Evolutionary conservation across 2,888 invertebrate species (phyloP), one percentile per base, ranked within the genome.

Genomic region (Napeogenes inachia): DNA sequence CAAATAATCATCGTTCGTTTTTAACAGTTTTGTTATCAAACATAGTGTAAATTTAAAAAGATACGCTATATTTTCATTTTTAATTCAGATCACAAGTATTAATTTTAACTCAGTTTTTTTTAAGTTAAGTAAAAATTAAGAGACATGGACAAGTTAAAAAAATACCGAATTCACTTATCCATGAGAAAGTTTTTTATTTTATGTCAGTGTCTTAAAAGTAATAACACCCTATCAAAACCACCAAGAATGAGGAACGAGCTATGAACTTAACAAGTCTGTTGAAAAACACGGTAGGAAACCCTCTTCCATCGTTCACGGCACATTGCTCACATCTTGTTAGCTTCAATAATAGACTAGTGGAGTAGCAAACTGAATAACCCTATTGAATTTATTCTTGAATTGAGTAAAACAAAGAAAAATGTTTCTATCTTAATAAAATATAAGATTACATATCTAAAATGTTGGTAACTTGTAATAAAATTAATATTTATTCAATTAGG

Each of bases 291-390:
- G n/a, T 47, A 6, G 8, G 21, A 50, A 30, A 50, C 4, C 3
- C 21, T 30, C 10, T 50, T 30, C 50, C 12, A 21, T 30, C n/a
- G 21, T 50, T 50, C 3, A 50, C 50, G 30, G 50, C 30, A 50
- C 12, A 47, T 47, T 47, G 47, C 13, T 47, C 12, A 13, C 8
- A 50, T 50, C 30, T 50, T 30, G 10, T 50, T 30, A 21, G 50
- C 21, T 30, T 21, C 50, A 50, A 50, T 30, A 50, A 50, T 50
- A 10, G 21, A 30, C 50, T 8, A 30, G 2, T 50, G 50, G 30
- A 50, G 30, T 50, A 50, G 47, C n/a, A 47, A 47, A 47, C n/a
- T 47, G 47, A 47, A 13, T n/a, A n/a, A 46, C 6, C 21, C 47
- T 47, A 47, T 13, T 13, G 47, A 2, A 35, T 47, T 47, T 47